Evolutionary conservation across 2,797 vertebrate genomes (phyloP).

Genomic region (Heteromormyrus szaboi): DNA sequence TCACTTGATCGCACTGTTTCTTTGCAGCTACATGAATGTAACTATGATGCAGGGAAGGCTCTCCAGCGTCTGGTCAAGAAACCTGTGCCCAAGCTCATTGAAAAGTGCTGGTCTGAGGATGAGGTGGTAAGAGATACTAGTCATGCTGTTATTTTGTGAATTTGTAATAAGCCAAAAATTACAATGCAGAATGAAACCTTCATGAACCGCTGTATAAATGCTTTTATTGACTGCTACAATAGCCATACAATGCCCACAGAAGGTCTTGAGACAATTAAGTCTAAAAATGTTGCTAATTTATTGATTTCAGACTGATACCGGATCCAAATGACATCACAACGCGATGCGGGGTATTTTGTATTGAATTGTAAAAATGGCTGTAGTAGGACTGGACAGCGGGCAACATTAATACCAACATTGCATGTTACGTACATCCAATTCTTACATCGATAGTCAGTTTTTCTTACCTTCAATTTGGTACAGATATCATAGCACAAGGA

Average conservation of each 20-base stretch:
- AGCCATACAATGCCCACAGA: background rate
- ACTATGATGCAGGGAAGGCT: slow-evolving; percentile 95
- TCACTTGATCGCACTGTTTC: background rate
- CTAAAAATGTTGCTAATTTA: background rate
- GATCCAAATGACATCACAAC: background rate
- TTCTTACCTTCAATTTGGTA: background rate
- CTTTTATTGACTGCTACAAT: background rate
- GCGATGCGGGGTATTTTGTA: background rate
- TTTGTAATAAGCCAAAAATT: background rate
- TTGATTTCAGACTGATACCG: background rate
- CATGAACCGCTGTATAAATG: background rate
- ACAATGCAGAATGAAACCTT: background rate
- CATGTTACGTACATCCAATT: background rate
- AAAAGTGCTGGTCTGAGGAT: slow-evolving; percentile 98
- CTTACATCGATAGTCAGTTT: background rate
- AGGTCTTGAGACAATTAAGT: background rate
- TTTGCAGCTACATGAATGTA: slow-evolving; percentile 89
- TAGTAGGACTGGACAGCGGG: background rate
- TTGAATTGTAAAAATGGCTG: background rate
- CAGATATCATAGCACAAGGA: background rate
- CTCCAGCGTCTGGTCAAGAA: slow-evolving; percentile 97
- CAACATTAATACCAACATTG: background rate
- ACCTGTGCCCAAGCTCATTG: slow-evolving; percentile 93
- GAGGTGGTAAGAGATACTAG: slow-evolving; percentile 80
- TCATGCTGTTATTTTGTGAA: background rate